Conservation (phyloP, 2,888 invertebrate genomes). For the Pedicia rivosa region DNA sequence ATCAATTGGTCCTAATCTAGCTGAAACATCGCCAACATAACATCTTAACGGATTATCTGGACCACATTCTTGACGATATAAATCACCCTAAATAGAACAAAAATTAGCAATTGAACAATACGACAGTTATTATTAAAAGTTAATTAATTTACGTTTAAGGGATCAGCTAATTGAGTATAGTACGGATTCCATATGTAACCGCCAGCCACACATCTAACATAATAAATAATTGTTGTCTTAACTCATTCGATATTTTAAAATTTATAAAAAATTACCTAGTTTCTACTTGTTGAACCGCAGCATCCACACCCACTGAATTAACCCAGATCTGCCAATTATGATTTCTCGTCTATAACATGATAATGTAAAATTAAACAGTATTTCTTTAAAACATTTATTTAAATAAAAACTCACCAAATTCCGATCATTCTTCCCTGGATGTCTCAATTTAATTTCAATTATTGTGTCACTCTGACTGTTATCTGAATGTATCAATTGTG, state of each 20-base stretch:
- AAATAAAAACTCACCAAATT: slow-evolving; percentile 50
- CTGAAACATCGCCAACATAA: slow-evolving; percentile 79
- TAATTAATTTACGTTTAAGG: slow-evolving; percentile 47
- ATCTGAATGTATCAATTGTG: slow-evolving; percentile 74
- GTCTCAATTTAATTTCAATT: slow-evolving; percentile 75
- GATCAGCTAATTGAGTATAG: slow-evolving; percentile 79
- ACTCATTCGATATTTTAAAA: too few relatives aligned
- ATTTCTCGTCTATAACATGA: slow-evolving; percentile 45
- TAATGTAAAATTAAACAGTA: slow-evolving; percentile 7
- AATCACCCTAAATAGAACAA: slow-evolving; percentile 59
- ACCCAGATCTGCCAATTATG: slow-evolving; percentile 87
- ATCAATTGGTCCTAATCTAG: slow-evolving; percentile 63
- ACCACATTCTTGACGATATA: slow-evolving; percentile 77
- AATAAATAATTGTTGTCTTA: too few relatives aligned
- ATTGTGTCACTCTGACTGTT: slow-evolving; percentile 77
- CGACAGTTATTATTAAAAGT: slow-evolving; percentile 1
- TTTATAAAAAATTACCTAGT: too few relatives aligned
- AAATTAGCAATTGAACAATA: too few relatives aligned
- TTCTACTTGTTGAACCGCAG: slow-evolving; percentile 58
- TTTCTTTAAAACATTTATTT: too few relatives aligned
- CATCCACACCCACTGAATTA: slow-evolving; percentile 83
- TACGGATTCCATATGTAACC: slow-evolving; percentile 87
- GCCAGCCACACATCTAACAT: slow-evolving; percentile 82
- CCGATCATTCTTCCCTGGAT: slow-evolving; percentile 71
- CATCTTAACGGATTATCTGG: slow-evolving; percentile 77